These are phyloP conservation scores for Eilema griseolum DNA, from an alignment of 2,888 invertebrate genomes.

Conservation along the genomic window DNA sequence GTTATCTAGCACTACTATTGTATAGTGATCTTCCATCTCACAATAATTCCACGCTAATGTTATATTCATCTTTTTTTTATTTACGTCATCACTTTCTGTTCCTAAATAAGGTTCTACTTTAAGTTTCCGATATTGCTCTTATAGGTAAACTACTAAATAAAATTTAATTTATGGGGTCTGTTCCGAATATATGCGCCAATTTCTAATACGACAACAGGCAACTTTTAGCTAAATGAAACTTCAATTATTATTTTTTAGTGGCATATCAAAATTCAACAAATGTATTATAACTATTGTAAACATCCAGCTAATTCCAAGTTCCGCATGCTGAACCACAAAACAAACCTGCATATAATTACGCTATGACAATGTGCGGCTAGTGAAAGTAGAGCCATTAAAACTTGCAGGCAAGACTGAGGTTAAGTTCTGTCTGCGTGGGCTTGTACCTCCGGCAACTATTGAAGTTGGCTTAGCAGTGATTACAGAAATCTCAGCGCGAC, in stretches of 20 bases:
- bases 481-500: constrained; percentile 3
- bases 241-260: neutral
- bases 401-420: constrained; percentile 25
- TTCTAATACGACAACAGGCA: neutral
- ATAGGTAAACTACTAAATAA: too few species aligned
- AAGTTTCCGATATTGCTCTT: too few species aligned
- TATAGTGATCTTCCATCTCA: too few species aligned
- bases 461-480: constrained; percentile 22
- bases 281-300: neutral
- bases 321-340: constrained; percentile 13
- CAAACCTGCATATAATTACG: constrained; percentile 27
- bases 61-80: too few species aligned
- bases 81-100: too few species aligned
- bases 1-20: neutral
- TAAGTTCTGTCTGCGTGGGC: constrained; percentile 16
- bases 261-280: neutral
- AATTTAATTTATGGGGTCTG: too few species aligned
- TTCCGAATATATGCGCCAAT: neutral
- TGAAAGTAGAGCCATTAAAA: constrained; percentile 39
- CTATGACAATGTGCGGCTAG: constrained; percentile 29
- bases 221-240: too few species aligned
- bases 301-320: constrained; percentile 12
- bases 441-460: constrained; percentile 21
- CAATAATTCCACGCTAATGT: too few species aligned
- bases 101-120: too few species aligned